Base-by-base conservation (phyloP, 2,888 invertebrate species). In the Himalopsyche kuldschensis region DNA sequence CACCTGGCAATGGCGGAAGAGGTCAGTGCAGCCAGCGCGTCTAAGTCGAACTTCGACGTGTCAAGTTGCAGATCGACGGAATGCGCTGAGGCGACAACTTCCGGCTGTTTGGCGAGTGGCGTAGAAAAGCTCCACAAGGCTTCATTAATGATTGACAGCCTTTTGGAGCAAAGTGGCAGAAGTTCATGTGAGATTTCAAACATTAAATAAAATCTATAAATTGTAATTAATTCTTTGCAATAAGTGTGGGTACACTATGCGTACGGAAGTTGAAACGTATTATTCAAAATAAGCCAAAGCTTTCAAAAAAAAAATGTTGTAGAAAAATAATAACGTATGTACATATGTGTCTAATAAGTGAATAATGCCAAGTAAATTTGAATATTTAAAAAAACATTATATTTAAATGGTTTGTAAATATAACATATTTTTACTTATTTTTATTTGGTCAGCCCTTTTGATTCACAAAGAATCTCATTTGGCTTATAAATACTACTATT, bases 81-180 rank as follows among this genome's bases (percentile, higher is more conserved):
- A 32, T 83, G 83, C 63, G 79, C 77, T 41, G 86, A 84, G 32
- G 32, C 79, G 17, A 27, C 84, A 3, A 69, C 82, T n/a, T 35
- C 84, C 20, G 55, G 63, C 27, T 88, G 88, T 79, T 84, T 87
- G 83, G 88, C 87, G 77, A 90, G 90, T 69, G 88, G 88, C 32
- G 82, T 85, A 48, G 90, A 90, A 87, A 91, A 91, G 88, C 88
- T 89, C 86, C 90, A 90, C 87, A 91, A 91, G 87, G 89, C 89
- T 81, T 90, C 91, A 35, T 88, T 92, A 87, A 90, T 90, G 90
- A 91, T 92, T 86, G 92, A 92, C 88, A 91, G 89, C 87, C 87
- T 92, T 63, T 88, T 92, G 63, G 86, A 86, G 35, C 86, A 86
- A 48, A 75, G 78, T n/a, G 80, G 75, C 24, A 83, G 84, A 79